phyloP scores from a whole-genome alignment of 1,140 invertebrate genomes.

The Zaprionus lachaisei region DNA sequence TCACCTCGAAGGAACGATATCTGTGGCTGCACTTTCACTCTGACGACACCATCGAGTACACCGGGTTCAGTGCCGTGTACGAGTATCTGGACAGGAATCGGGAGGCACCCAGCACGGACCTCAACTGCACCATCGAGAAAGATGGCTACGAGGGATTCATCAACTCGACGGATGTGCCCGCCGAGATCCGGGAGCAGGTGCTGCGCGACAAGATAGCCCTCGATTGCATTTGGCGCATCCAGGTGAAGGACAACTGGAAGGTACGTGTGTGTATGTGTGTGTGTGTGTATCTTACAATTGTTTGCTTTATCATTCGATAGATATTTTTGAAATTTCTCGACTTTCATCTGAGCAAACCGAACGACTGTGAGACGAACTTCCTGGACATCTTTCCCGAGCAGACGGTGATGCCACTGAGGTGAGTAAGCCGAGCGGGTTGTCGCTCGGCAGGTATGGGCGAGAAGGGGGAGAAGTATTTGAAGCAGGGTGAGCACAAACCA shows the following conservation, averaged over 20 bases:
- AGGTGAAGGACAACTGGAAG: slow-evolving; percentile 88
- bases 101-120: slow-evolving; percentile 77
- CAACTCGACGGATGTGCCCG: slow-evolving; percentile 75
- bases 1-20: slow-evolving; percentile 90
- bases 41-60: slow-evolving; percentile 93
- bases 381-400: slow-evolving; percentile 90
- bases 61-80: slow-evolving; percentile 93
- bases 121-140: slow-evolving; percentile 79
- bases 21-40: slow-evolving; percentile 94
- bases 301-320: slow-evolving; percentile 83
- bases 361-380: slow-evolving; percentile 93
- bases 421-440: slow-evolving; percentile 15
- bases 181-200: slow-evolving; percentile 71
- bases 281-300: background rate
- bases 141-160: slow-evolving; percentile 75
- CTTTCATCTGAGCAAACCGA: slow-evolving; percentile 90
- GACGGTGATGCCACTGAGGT: slow-evolving; percentile 87
- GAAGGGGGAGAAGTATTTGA: background rate
- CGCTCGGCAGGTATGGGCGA: background rate
- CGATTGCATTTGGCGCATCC: slow-evolving; percentile 93
- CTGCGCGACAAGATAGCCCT: slow-evolving; percentile 85
- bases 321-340: slow-evolving; percentile 90
- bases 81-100: slow-evolving; percentile 87
- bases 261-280: slow-evolving; percentile 79
- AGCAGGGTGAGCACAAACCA: slow-evolving; percentile 52